A percentile compares a stretch with the other conserved stretches of the same genome.
Evolutionary conservation across 2,888 invertebrate genomes (phyloP).

Genomic region (Nemurella pictetii): DNA sequence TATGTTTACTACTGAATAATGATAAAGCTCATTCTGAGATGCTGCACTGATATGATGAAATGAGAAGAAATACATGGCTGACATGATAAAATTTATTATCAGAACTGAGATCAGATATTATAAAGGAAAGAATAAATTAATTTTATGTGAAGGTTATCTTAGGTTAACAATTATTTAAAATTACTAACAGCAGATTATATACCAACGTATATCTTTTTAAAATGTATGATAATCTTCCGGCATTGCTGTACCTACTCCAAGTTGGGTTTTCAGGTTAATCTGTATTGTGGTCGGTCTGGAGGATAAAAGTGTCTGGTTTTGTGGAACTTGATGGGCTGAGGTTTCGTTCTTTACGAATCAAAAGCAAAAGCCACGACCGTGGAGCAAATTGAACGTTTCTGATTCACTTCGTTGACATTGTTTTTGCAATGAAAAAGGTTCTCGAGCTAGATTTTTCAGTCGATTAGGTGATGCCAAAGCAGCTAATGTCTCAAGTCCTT

Average conservation of each 20-base stretch:
- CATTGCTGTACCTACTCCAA: neutral
- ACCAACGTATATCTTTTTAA: neutral
- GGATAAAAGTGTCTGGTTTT: neutral
- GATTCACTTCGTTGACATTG: neutral
- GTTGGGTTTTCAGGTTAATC: neutral
- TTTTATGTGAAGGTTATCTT: conserved; percentile 10
- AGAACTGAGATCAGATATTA: neutral
- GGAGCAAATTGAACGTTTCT: neutral
- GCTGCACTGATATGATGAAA: conserved; percentile 4
- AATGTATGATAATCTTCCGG: neutral
- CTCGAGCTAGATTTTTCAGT: neutral
- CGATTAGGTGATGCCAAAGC: neutral
- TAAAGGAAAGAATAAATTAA: conserved; percentile 16
- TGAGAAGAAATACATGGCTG: neutral
- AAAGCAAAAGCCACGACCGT: neutral
- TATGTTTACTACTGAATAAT: conserved; percentile 9
- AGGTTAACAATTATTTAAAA: conserved; percentile 20
- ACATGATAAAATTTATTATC: conserved; percentile 14
- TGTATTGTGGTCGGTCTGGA: neutral
- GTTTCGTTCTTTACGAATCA: neutral
- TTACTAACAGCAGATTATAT: neutral
- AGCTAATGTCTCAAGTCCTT: neutral
- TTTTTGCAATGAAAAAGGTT: neutral
- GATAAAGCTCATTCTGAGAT: neutral
- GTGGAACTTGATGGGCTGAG: neutral